Evolutionary conservation across 2,888 invertebrate species (phyloP), one percentile per base, ranked within the genome.

Genomic region (Parasteatoda lunata): DNA sequence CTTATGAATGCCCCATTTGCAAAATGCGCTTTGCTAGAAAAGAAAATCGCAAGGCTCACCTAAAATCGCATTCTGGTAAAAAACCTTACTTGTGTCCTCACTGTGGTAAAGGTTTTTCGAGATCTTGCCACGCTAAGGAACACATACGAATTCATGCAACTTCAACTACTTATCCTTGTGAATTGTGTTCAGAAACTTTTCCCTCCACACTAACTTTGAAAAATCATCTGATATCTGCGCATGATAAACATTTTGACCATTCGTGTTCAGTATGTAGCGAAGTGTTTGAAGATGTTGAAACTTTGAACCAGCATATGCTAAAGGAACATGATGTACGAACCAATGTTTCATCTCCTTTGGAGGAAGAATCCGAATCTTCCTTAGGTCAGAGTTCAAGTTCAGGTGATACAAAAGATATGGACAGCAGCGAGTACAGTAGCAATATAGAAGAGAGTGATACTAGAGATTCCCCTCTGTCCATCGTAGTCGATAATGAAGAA

Each of bases 141-240:
- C 97, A 97, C 91, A 94, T 95, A 92, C 95, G 96, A 91, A 94
- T 95, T 87, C 97, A 97, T 92, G 96, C 96, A 0, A 96, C 96
- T 6, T 95, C 95, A 70, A 93, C 95, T 65, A 96, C 97, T 9
- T 93, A 96, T 90, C 96, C 96, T 92, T 97, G 97, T 92, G 95
- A 94, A 89, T 91, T 95, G 88, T 97, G 97, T 92, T 94, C 95
- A 91, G 95, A 95, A 91, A 94, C 95, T 83, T 97, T 97, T 92
- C 94, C 97, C 91, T 95, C 96, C 70, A 96, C 96, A 91, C 96
- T 97, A 92, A 94, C 95, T 84, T 95, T 96, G 91, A 93, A 94
- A 0, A 95, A 95, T 91, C 96, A 97, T 92, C 93, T 95, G 68
- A 94, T 96, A 89, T 94, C 94, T 4, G 96, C 96, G 96, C 97